phyloP scores from a whole-genome alignment of 2,113 vertebrate species.

The Centropus unirufus region DNA sequence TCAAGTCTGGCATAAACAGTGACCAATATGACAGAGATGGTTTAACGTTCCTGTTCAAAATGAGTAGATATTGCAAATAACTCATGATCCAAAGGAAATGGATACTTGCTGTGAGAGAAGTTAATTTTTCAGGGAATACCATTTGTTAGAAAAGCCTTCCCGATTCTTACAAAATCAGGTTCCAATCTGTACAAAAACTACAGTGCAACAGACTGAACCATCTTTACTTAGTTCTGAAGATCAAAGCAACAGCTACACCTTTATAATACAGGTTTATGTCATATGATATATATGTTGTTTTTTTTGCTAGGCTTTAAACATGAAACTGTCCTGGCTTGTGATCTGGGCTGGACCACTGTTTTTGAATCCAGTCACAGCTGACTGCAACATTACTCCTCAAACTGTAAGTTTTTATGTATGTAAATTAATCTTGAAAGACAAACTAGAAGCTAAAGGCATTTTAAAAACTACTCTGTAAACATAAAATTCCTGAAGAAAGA shows the following conservation, averaged over 20 bases:
- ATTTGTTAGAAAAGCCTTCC: background rate
- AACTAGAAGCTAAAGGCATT: background rate
- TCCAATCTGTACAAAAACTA: background rate
- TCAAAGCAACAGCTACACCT: background rate
- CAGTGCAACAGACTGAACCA: background rate
- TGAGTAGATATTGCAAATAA: background rate
- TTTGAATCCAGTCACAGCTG: slow-evolving; percentile 31
- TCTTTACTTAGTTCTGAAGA: background rate
- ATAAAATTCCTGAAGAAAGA: background rate
- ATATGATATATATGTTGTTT: background rate
- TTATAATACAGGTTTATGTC: background rate
- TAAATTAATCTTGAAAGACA: background rate
- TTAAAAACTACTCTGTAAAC: background rate
- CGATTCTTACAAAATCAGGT: background rate
- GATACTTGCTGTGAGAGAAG: background rate
- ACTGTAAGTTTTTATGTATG: slow-evolving; percentile 68
- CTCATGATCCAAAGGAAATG: background rate
- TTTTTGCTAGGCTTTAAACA: slow-evolving; percentile 60
- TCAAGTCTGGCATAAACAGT: background rate
- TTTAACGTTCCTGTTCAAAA: background rate
- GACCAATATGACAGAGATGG: background rate
- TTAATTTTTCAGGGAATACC: background rate
- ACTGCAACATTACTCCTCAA: slow-evolving; percentile 37
- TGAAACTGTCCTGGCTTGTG: slow-evolving; percentile 59
- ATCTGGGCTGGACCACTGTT: slow-evolving; percentile 50